A percentile compares a stretch with the other conserved stretches of the same genome.
These are phyloP conservation scores for Allygus modestus DNA, from an alignment of 2,888 invertebrate genomes.

Conservation along the genomic window DNA sequence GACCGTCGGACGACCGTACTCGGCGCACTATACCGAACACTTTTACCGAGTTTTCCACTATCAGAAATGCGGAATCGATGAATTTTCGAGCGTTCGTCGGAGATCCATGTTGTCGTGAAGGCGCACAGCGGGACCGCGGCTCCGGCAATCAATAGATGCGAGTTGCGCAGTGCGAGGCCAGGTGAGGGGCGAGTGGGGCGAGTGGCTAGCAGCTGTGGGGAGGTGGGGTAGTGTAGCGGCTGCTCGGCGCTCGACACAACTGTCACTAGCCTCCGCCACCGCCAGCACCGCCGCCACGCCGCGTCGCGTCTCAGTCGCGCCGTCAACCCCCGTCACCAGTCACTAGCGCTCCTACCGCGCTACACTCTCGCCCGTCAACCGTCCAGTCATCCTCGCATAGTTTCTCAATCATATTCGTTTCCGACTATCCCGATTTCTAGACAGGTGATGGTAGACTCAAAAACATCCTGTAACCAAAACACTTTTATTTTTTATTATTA, in stretches of 20 bases:
- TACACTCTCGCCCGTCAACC: too few species aligned
- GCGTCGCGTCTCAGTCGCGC: too few species aligned
- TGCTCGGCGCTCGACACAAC: background rate
- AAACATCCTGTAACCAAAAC: background rate
- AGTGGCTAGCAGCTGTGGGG: constrained; percentile 5
- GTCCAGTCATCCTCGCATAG: too few species aligned
- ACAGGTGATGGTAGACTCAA: background rate
- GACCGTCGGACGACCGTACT: constrained; percentile 47
- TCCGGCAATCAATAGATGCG: constrained; percentile 59
- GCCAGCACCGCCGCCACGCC: background rate
- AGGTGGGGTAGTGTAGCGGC: background rate
- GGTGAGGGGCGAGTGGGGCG: constrained; percentile 7
- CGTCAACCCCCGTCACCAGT: too few species aligned
- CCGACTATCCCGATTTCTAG: too few species aligned
- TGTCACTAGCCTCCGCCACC: background rate
- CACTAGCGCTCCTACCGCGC: background rate
- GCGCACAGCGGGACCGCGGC: constrained; percentile 51
- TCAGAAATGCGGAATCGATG: constrained; percentile 62
- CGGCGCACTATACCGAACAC: constrained; percentile 28
- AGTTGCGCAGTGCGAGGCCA: constrained; percentile 46
- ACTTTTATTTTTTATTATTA: background rate
- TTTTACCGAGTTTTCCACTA: constrained; percentile 57
- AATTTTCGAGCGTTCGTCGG: constrained; percentile 62
- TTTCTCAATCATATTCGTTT: too few species aligned
- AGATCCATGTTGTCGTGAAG: constrained; percentile 64